A percentile compares a stretch with the other conserved stretches of the same genome.
Evolutionary conservation across 1,140 invertebrate genomes (phyloP).

Genomic region (Drosophila persimilis): DNA sequence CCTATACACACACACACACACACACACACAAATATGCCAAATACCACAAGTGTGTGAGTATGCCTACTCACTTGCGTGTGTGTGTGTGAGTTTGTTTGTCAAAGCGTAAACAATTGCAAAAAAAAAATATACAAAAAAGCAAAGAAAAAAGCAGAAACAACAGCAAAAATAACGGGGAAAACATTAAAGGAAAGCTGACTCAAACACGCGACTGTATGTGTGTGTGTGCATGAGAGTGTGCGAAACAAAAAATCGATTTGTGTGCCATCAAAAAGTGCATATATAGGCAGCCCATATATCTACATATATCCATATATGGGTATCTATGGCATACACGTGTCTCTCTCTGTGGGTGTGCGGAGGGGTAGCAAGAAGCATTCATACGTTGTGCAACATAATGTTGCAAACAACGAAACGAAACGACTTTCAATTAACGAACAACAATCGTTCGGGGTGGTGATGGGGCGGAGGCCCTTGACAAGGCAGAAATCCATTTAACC

Average conservation of each 20-base stretch:
- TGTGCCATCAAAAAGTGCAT: slow-evolving; percentile 78
- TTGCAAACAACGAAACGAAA: slow-evolving; percentile 30
- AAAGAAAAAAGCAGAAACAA: slow-evolving; percentile 6
- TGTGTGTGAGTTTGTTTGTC: slow-evolving; percentile 52
- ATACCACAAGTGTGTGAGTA: background rate
- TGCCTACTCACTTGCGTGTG: slow-evolving; percentile 24
- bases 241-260: slow-evolving; percentile 75
- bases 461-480: too few relatives aligned
- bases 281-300: slow-evolving; percentile 36
- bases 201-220: slow-evolving; percentile 35
- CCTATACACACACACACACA: background rate
- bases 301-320: slow-evolving; percentile 7
- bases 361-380: too few relatives aligned
- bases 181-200: slow-evolving; percentile 15
- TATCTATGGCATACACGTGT: slow-evolving; percentile 5
- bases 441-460: slow-evolving; percentile 20
- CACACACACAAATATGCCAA: background rate
- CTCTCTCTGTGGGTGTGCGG: background rate
- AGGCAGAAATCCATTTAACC: slow-evolving; percentile 36
- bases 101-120: slow-evolving; percentile 80
- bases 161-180: slow-evolving; percentile 19
- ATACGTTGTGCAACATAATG: slow-evolving; percentile 72
- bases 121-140: slow-evolving; percentile 45
- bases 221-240: slow-evolving; percentile 38
- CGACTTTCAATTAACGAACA: slow-evolving; percentile 66